A percentile compares a stretch with the other conserved stretches of the same genome.
phyloP scores from a whole-genome alignment of 2,113 vertebrate species.

The Peucedramus taeniatus region DNA sequence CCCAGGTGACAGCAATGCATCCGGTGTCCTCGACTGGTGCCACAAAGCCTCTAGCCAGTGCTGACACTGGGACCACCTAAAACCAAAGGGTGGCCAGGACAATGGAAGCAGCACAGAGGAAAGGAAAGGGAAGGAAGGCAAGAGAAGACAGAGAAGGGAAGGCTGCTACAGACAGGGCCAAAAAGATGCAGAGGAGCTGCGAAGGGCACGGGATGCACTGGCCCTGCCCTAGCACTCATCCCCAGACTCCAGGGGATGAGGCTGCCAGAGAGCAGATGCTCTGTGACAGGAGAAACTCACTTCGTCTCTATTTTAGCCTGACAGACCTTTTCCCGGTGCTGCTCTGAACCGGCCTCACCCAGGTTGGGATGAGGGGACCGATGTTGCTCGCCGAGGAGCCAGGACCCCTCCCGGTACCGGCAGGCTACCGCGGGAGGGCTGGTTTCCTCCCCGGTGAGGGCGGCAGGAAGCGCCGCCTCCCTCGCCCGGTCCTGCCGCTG shows the following conservation, averaged over 20 bases:
- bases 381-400: neutral
- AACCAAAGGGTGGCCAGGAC: neutral
- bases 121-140: neutral
- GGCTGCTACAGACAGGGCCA: neutral
- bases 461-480: conserved; percentile 2
- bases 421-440: neutral
- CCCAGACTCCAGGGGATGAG: neutral
- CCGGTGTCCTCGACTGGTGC: rapidly evolving
- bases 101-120: rapidly evolving
- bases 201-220: neutral
- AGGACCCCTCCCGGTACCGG: neutral
- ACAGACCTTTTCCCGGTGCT: neutral
- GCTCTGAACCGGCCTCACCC: neutral
- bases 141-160: neutral
- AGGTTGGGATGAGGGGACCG: neutral
- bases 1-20: neutral
- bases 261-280: neutral
- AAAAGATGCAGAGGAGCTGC: neutral
- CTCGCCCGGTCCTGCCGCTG: neutral
- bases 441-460: neutral
- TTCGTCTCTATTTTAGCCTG: neutral
- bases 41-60: neutral
- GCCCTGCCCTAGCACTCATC: neutral
- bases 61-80: neutral
- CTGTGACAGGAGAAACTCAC: neutral